Base-by-base conservation (phyloP, 1,140 invertebrate genomes). In the Mamestra configurata region DNA sequence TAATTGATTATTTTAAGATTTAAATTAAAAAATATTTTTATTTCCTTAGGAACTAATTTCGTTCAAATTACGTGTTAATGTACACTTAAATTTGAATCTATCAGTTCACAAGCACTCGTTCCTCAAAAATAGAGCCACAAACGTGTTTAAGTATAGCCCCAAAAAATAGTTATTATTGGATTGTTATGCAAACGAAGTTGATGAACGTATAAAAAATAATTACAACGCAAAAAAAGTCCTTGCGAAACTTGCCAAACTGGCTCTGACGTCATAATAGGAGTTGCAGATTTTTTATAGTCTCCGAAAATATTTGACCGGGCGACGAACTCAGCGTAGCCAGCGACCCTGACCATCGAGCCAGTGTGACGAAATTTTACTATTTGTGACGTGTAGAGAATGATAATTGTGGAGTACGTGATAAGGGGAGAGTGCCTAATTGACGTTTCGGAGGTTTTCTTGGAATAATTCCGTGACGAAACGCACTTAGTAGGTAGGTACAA, bases 291-390 rank as follows among this genome's bases (percentile, higher is more conserved):
- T 87, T 88, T 82, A 82, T 85, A 88, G 76, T 89, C 85, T 86
- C 77, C 57, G 82, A 83, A 84, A 92, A 92, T 90, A 84, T 90
- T 86, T 89, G 86, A 88, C 85, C 89, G 92, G 92, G 85, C 91
- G 82, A 84, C 82, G 89, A 88, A 80, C 85, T 82, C 78, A 8
- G 18, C 24, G 46, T 82, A 86, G 80, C 82, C 83, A 89, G 87
- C 82, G 88, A 86, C 88, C 88, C 86, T 88, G 89, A 89, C 80
- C 80, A 81, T 40, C 73, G 64, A 57, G 15, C 68, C 59, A n/a
- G 5, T 35, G 76, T 86, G 85, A 86, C 85, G 85, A 83, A 84
- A 81, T 81, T 55, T 82, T 78, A 79, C 75, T 78, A 81, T 81
- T 70, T n/a, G 51, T 77, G 79, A 59, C 79, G 51, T 51, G 68